These are phyloP conservation scores for Bhutanitis thaidina DNA, from an alignment of 2,888 invertebrate species.

Conservation along the genomic window DNA sequence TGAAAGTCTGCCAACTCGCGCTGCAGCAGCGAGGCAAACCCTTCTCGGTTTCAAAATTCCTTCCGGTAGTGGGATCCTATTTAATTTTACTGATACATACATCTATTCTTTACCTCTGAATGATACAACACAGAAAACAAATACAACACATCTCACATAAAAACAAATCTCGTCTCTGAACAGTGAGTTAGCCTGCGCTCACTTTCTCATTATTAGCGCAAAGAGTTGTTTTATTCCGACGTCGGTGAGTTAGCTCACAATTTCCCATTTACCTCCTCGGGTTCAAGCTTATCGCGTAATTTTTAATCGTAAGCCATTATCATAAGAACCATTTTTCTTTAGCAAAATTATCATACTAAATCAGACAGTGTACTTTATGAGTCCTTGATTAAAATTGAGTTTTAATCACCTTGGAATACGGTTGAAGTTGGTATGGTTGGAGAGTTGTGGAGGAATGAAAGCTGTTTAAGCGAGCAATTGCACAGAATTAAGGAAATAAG, in stretches of 20 bases:
- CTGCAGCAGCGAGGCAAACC: too few relatives aligned
- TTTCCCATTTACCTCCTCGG: constrained; percentile 71
- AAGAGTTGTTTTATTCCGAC: constrained; percentile 76
- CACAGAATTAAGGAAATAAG: constrained; percentile 75
- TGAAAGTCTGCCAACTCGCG: too few relatives aligned
- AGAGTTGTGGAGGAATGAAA: constrained; percentile 34
- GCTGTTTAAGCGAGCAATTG: constrained; percentile 61
- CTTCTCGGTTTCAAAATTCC: too few relatives aligned
- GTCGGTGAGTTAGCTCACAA: constrained; percentile 71
- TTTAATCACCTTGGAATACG: background rate
- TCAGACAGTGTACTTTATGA: constrained; percentile 26
- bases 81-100: too few relatives aligned
- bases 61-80: too few relatives aligned
- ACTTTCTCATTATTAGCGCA: constrained; percentile 75
- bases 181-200: constrained; percentile 37
- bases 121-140: constrained; percentile 23
- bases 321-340: constrained; percentile 33
- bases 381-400: constrained; percentile 23
- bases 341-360: constrained; percentile 30
- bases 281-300: constrained; percentile 36
- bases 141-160: too few relatives aligned
- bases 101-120: too few relatives aligned
- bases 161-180: constrained; percentile 24
- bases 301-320: constrained; percentile 30
- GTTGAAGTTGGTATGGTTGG: constrained; percentile 4